Conservation (phyloP, 2,797 vertebrate genomes). For the Ammospiza maritima region DNA sequence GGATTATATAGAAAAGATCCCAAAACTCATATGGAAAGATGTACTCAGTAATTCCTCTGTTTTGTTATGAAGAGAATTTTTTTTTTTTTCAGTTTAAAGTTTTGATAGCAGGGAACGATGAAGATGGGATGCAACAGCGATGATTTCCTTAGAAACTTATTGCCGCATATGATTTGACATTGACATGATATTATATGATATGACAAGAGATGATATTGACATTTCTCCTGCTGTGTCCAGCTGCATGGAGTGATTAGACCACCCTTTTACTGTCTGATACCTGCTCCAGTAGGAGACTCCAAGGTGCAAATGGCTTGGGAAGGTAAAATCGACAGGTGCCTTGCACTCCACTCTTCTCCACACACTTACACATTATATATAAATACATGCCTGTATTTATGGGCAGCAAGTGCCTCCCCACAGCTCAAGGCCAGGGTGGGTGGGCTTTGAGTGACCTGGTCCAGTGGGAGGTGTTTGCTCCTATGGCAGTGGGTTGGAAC, state of each 20-base stretch:
- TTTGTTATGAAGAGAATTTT: not conserved
- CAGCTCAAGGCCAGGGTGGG: not conserved
- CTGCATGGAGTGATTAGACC: not conserved
- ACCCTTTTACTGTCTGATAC: not conserved
- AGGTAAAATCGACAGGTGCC: not conserved
- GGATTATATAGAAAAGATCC: not conserved
- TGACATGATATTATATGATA: not conserved
- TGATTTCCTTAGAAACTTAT: not conserved
- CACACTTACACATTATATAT: accelerated
- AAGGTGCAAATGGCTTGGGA: not conserved
- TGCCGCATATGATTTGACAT: not conserved
- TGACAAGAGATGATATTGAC: accelerated
- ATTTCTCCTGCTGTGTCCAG: not conserved
- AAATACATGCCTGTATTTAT: accelerated
- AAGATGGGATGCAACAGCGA: not conserved
- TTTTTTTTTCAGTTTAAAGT: not conserved
- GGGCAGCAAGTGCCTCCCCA: accelerated
- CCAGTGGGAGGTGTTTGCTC: not conserved
- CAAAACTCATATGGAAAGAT: not conserved
- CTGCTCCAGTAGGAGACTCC: not conserved
- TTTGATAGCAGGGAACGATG: not conserved
- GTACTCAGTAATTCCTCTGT: not conserved
- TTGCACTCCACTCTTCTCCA: not conserved
- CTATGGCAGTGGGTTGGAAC: not conserved
- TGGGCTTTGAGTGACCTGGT: not conserved